Base-by-base conservation (phyloP, 1,140 invertebrate species). In the Drosophila guanche region DNA sequence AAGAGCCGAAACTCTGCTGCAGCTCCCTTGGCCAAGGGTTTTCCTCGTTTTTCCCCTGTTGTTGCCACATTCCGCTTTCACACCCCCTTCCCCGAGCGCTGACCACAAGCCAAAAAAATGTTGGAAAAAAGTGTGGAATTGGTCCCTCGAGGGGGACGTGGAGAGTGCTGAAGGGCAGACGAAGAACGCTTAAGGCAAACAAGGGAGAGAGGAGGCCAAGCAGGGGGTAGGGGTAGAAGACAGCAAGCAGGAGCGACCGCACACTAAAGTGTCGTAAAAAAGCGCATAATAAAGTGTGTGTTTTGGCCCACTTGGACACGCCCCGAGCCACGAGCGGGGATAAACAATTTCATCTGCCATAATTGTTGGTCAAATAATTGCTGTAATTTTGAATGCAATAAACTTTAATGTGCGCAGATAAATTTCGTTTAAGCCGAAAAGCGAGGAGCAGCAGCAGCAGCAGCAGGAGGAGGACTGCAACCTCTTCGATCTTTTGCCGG, bases 331-430 rank as follows among this genome's bases (percentile, higher is more conserved):
- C 3, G 41, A 29, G 25, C 48, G n/a, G 14, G 2, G 14, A 52
- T 37, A 27, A 52, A 52, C 48, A 51, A 51, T 52, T 51, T 61
- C 48, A 45, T 73, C 70, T 56, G 61, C 71, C 72, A 86, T 85
- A 85, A 85, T 85, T 85, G 80, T 63, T 74, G 69, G 68, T 74
- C 83, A 70, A 81, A 86, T 86, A 83, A 86, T 88, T 75, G 81
- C 83, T 71, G 66, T 78, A 88, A 86, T 86, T 86, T 88, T 81
- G 77, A 78, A 70, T 71, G 83, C 74, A 69, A 86, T 86, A 74
- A 86, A 86, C 63, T 88, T 86, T 86, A 86, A 86, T 81, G 78
- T 25, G 73, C 52, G 43, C 55, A 81, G 81, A 86, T 86, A 86
- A 86, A 86, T 88, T 88, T 88, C 81, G 81, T 88, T 86, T 86